Base-by-base conservation (phyloP, 2,797 vertebrate genomes). In the Parauchenoglanis punctatus region DNA sequence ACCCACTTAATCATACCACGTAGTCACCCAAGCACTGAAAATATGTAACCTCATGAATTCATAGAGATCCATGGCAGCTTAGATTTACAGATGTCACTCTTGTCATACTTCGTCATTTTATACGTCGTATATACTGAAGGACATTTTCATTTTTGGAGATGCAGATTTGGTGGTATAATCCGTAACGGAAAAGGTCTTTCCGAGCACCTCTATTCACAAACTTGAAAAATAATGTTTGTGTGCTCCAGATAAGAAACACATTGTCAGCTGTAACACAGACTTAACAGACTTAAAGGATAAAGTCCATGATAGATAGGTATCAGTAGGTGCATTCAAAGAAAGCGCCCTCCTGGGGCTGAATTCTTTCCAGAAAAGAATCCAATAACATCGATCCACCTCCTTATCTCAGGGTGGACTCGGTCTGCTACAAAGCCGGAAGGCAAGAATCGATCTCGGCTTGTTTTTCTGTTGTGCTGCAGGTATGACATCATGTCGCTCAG, bases 391-490 rank as follows among this genome's bases (percentile, higher is more conserved):
- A 84, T 87, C 89, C 17, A 80, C 77, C 75, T 88, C 77, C 75
- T 88, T 86, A 89, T 91, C 85, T 89, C 52, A 11, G 31, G 40
- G 54, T 86, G 87, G 31, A 28, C 28, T 65, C 11, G n/a, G 63
- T 28, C 65, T 72, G 65, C 40, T 40, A 5, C 35, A 77, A 85
- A 83, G 88, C 40, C 82, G 52, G 81, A 75, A 81, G 40, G 77
- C 77, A 17, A 70, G 52, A 70, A 91, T 90, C 78, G 88, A 90
- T 90, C 85, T 83, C 23, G 68, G 59, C 78, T 88, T 91, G 90
- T 91, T 91, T 88, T 90, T 88, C 89, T 75, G 84, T 86, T 77
- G 49, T 13, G 63, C 63, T 77, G 84, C 49, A 82, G 59, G 77
- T 65, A 87, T 87, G 87, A 86, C 85, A 84, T 89, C 84, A 88